Percentiles rank a stretch among this genome's conserved stretches.
Conservation (phyloP, 2,113 vertebrate species). For the Perccottus glenii region DNA sequence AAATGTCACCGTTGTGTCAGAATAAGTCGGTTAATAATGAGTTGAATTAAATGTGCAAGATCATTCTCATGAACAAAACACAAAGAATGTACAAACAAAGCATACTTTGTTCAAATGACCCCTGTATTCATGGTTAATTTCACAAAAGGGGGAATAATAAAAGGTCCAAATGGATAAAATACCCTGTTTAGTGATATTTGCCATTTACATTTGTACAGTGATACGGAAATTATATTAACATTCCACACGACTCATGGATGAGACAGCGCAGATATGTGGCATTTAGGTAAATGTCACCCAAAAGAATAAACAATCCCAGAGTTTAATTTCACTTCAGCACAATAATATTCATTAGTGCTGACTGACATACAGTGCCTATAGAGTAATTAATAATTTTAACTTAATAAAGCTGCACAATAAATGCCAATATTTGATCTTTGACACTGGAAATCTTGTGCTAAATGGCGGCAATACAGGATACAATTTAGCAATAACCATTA, state of each 20-base stretch:
- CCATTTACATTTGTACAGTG: constrained; percentile 62
- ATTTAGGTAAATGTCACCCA: constrained; percentile 82
- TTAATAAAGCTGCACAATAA: constrained; percentile 60
- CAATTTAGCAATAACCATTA: constrained; percentile 65
- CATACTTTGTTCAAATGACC: not conserved
- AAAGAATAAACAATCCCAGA: constrained; percentile 66
- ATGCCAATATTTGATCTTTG: constrained; percentile 71
- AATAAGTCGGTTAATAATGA: constrained; percentile 16
- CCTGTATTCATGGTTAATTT: constrained; percentile 9
- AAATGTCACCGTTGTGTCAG: constrained; percentile 36
- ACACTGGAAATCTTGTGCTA: constrained; percentile 56
- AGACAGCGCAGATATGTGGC: constrained; percentile 67
- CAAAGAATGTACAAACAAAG: not conserved
- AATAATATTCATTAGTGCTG: constrained; percentile 70
- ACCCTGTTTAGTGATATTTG: constrained; percentile 73
- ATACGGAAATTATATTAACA: constrained; percentile 73
- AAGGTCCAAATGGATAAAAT: constrained; percentile 43
- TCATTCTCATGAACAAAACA: not conserved
- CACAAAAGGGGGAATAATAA: constrained; percentile 30
- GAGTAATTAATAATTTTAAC: constrained; percentile 62
- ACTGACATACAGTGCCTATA: constrained; percentile 65
- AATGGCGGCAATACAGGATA: constrained; percentile 58
- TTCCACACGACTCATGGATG: constrained; percentile 53
- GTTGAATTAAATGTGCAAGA: not conserved
- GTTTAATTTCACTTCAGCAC: constrained; percentile 51